Conservation (phyloP, 1,140 invertebrate species). For the Meteorus sp. region DNA sequence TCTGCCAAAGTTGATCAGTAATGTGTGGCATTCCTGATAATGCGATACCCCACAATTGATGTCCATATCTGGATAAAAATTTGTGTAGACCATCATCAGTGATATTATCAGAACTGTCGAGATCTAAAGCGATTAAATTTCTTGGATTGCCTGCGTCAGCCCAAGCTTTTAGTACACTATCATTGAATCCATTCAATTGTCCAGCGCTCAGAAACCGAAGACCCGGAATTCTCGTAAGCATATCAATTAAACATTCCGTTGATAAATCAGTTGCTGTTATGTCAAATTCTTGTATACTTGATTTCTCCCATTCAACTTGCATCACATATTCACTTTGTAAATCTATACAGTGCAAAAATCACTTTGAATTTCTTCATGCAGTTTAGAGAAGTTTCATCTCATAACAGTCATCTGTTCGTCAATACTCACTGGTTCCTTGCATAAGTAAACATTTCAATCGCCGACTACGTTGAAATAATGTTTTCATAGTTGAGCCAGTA, state of each 20-base stretch:
- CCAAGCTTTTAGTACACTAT: conserved; percentile 88
- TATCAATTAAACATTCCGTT: conserved; percentile 90
- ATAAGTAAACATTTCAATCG: conserved; percentile 90
- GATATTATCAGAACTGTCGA: conserved; percentile 94
- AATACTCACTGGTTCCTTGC: conserved; percentile 87
- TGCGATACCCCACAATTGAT: conserved; percentile 83
- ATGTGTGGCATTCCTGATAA: conserved; percentile 97
- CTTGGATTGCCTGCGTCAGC: conserved; percentile 85
- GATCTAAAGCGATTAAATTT: conserved; percentile 84
- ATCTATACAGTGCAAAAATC: conserved; percentile 63
- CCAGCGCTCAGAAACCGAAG: conserved; percentile 91
- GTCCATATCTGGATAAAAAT: conserved; percentile 86
- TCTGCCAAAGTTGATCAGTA: conserved; percentile 95
- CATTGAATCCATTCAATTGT: conserved; percentile 96
- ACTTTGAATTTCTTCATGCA: neutral
- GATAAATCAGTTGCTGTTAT: conserved; percentile 95
- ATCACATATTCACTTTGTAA: conserved; percentile 88
- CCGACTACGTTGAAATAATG: conserved; percentile 90
- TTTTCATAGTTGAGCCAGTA: conserved; percentile 94
- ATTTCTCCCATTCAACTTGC: conserved; percentile 98
- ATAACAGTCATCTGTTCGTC: too few relatives aligned
- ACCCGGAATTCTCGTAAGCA: conserved; percentile 85
- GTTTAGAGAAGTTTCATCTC: neutral
- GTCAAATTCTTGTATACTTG: conserved; percentile 90
- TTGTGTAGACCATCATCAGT: conserved; percentile 90